Base-by-base conservation (phyloP, 2,797 vertebrate species). In the Lagodon rhomboides region DNA sequence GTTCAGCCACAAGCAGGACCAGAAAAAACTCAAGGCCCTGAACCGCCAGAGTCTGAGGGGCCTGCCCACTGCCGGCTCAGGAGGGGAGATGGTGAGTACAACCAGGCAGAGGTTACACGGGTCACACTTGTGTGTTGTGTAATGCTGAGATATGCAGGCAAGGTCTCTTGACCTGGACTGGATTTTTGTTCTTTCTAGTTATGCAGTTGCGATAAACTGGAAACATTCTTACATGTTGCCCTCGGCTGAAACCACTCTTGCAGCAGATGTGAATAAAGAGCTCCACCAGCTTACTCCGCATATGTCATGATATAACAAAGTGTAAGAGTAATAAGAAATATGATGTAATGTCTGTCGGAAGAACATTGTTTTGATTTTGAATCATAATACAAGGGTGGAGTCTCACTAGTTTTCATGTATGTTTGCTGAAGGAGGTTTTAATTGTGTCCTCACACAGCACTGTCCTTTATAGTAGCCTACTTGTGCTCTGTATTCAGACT, bases 1-100 rank as follows among this genome's bases (percentile, higher is more conserved):
- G 55, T 97, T 97, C 79, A 96, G 95, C 53, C 92, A 87, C 50
- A 94, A 93, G 63, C 90, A 93, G 78, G 79, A 18, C 18, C 86
- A 87, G 56, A 77, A 86, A 12, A 82, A 91, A 41, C 17, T 77
- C 18, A 87, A 90, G 51, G 61, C 81, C 64, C 49, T 75, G 34
- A 87, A 77, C 16, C 91, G 87, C 16, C 83, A 84, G 61, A 94
- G 91, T 62, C 4, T 93, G n/a, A 89, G 82, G 17, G 90, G 90
- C 15, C 64, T 65, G 25, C 86, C 90, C 1, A 27, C 56, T 61
- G 76, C 82, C 18, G 64, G 47, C 18, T 53, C 87, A 3, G 90
- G 84, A 38, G 83, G 79, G 1, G 93, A 92, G 68, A 61, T 89
- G 86, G 93, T 95, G 80, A 94, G 94, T 91, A 50, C 49, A 68